A percentile compares a stretch with the other conserved stretches of the same genome.
Evolutionary conservation across 2,888 invertebrate genomes (phyloP).

Genomic region (Leptopilina drosophilae): DNA sequence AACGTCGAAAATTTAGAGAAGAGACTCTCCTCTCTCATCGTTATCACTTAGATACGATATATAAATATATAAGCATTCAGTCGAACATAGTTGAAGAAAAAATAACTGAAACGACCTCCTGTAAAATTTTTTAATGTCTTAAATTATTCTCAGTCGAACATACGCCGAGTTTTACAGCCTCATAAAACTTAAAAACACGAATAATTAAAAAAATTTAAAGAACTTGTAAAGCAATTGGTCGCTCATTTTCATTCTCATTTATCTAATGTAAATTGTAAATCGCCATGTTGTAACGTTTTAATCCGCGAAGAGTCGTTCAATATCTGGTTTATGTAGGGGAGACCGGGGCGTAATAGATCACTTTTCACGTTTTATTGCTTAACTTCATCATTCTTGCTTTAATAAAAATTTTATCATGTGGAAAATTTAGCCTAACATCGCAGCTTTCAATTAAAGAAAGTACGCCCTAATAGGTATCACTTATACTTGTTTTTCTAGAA

Average conservation of each 20-base stretch:
- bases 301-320: not conserved
- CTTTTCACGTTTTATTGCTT: too few species aligned
- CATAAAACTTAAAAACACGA: constrained; percentile 29
- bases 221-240: constrained; percentile 37
- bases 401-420: too few species aligned
- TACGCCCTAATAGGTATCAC: too few species aligned
- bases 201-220: constrained; percentile 30
- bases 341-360: too few species aligned
- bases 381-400: too few species aligned
- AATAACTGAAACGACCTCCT: not conserved
- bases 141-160: constrained; percentile 10
- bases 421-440: too few species aligned
- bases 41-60: not conserved
- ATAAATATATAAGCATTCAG: too few species aligned
- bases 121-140: constrained; percentile 34
- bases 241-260: constrained; percentile 31
- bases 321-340: too few species aligned
- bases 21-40: constrained; percentile 11
- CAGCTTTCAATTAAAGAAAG: too few species aligned
- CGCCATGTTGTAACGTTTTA: not conserved
- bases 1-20: constrained; percentile 21
- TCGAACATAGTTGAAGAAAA: constrained; percentile 19
- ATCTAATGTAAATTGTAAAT: constrained; percentile 32
- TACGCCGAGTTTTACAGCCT: constrained; percentile 32
- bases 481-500: too few species aligned